Conservation (phyloP, 2,797 vertebrate genomes). For the Bradypodion ventrale region DNA sequence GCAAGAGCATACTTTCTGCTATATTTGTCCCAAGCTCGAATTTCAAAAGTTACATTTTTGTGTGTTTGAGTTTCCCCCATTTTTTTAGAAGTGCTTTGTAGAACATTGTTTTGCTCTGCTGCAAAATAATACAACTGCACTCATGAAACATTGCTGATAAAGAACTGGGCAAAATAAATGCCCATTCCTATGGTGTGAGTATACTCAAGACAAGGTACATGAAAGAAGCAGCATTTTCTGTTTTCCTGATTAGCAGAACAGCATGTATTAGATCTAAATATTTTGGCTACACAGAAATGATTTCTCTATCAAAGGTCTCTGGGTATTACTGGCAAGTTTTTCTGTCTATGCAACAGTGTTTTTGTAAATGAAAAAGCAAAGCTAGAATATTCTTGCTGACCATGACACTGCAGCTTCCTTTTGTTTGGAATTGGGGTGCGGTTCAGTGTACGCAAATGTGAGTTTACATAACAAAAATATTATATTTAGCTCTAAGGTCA, state of each 20-base stretch:
- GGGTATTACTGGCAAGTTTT: neutral
- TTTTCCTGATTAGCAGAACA: neutral
- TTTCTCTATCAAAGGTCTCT: neutral
- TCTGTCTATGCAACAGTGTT: conserved; percentile 10
- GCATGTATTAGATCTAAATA: neutral
- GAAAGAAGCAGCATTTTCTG: neutral
- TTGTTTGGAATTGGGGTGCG: neutral
- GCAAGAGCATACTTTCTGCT: too few species aligned
- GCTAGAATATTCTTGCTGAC: neutral
- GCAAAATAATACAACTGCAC: too few species aligned
- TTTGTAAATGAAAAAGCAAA: neutral
- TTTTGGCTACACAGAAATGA: conserved; percentile 5
- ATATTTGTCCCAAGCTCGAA: too few species aligned
- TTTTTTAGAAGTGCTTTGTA: too few species aligned
- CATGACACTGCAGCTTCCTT: neutral
- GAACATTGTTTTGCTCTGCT: too few species aligned
- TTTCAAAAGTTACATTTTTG: too few species aligned
- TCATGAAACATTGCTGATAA: neutral
- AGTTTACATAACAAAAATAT: conserved; percentile 35
- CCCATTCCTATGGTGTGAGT: neutral
- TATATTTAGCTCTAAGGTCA: conserved; percentile 33
- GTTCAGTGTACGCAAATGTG: too few species aligned
- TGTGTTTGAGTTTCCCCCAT: too few species aligned
- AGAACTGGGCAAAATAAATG: neutral
- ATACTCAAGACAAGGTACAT: neutral